These are phyloP conservation scores for Octomys mimax DNA, from an alignment of 2,797 vertebrate genomes.

Conservation along the genomic window DNA sequence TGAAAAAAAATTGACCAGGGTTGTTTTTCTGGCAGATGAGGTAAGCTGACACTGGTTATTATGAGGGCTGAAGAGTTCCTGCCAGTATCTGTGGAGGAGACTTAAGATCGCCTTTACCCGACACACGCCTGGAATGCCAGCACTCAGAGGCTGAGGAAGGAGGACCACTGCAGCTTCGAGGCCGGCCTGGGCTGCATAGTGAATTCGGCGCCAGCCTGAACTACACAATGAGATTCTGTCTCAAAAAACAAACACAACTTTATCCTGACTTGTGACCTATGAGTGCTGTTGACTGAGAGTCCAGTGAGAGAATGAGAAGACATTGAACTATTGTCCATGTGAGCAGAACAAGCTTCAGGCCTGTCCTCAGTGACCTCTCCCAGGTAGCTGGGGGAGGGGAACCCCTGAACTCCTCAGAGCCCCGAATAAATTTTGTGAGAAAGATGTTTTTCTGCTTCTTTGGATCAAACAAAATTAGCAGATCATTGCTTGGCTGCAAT, in stretches of 20 bases:
- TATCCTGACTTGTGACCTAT: not conserved
- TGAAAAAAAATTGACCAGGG: not conserved
- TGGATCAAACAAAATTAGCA: not conserved
- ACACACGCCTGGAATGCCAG: not conserved
- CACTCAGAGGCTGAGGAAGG: not conserved
- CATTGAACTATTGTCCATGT: not conserved
- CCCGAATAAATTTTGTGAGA: not conserved
- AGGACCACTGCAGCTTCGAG: not conserved
- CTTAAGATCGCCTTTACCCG: not conserved
- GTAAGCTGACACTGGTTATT: not conserved
- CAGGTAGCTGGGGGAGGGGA: not conserved
- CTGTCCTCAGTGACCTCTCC: not conserved
- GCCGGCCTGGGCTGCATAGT: not conserved
- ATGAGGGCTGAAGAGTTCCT: not conserved
- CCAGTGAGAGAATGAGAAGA: not conserved
- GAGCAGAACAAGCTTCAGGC: not conserved
- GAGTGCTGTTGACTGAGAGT: not conserved
- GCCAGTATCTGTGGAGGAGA: not conserved
- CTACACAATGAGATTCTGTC: not conserved
- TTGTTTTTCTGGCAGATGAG: not conserved
- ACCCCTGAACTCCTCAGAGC: not conserved
- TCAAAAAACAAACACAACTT: not conserved
- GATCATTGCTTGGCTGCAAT: not conserved
- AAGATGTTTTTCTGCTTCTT: not conserved
- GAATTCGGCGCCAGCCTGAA: not conserved